Evolutionary conservation across 2,797 vertebrate genomes (phyloP).

Genomic region (Notamacropus eugenii): DNA sequence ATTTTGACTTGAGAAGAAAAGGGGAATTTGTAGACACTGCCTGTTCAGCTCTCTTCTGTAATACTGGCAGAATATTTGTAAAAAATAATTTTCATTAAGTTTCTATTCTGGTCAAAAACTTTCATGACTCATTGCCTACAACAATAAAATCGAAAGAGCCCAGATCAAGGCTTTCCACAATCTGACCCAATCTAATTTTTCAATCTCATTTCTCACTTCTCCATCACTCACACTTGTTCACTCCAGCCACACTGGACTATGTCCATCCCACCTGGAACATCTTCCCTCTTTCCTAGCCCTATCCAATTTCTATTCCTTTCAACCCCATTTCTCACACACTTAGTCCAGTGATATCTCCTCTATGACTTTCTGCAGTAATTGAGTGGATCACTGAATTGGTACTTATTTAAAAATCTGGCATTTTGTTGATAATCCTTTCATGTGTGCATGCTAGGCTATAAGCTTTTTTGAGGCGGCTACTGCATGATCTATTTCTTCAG

Average conservation of each 20-base stretch:
- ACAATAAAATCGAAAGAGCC: not conserved
- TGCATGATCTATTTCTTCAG: not conserved
- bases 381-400: not conserved
- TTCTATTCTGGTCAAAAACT: not conserved
- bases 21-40: not conserved
- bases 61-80: not conserved
- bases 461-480: not conserved
- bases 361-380: fast-evolving
- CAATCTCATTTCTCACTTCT: not conserved
- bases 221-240: not conserved
- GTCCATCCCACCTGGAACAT: not conserved
- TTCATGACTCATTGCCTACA: not conserved
- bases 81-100: not conserved
- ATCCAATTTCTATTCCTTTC: not conserved
- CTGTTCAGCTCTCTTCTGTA: too few relatives aligned
- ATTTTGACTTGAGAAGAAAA: not conserved
- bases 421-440: not conserved
- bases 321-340: not conserved
- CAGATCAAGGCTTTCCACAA: not conserved
- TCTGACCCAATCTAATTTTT: not conserved
- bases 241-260: not conserved
- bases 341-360: fast-evolving
- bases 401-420: not conserved
- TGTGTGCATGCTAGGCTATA: not conserved
- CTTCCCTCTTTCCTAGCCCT: not conserved